Conservation (phyloP, 1,140 invertebrate genomes). For the Brachionus paranguensis region DNA sequence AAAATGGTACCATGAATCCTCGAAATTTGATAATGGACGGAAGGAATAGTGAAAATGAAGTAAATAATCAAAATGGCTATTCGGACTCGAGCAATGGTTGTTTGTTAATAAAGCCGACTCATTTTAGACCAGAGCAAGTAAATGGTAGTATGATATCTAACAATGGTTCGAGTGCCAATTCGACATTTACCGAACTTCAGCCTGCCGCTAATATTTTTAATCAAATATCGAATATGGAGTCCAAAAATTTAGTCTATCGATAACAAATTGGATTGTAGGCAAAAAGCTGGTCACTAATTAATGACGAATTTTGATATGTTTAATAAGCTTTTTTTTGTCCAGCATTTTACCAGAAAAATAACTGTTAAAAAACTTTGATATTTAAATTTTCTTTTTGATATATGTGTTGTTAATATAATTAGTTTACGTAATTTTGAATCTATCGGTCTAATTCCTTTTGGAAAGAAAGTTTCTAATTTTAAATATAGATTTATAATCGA, state of each 20-base stretch:
- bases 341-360: neutral
- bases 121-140: neutral
- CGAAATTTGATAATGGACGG: neutral
- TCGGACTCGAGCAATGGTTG: neutral
- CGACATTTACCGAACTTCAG: constrained; percentile 21
- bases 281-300: neutral
- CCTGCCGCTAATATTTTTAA: neutral
- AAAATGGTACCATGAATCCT: constrained; percentile 15
- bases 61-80: neutral
- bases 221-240: constrained; percentile 22
- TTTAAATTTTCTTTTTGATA: neutral
- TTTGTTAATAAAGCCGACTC: neutral
- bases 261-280: neutral
- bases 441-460: neutral
- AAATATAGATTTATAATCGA: neutral
- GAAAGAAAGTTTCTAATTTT: neutral
- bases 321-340: neutral
- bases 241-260: constrained; percentile 7
- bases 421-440: neutral
- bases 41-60: neutral
- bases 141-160: neutral
- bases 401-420: neutral
- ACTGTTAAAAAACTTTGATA: neutral
- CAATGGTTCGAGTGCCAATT: neutral
- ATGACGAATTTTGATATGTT: neutral